Evolutionary conservation across 2,797 vertebrate species (phyloP).

Genomic region (Cheracebus regulus): DNA sequence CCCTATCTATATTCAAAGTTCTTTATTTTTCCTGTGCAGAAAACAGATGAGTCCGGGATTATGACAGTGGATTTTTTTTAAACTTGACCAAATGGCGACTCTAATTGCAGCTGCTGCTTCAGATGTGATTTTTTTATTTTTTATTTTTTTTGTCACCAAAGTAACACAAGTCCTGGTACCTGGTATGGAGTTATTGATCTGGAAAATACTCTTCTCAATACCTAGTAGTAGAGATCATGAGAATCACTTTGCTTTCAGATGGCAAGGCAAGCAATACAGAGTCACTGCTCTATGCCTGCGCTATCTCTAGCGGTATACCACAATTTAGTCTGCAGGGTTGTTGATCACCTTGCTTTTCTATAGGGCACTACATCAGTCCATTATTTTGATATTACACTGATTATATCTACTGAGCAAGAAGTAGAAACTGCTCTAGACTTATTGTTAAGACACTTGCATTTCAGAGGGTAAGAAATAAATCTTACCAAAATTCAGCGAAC

Average conservation of each 20-base stretch:
- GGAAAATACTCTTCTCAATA: background rate
- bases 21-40: background rate
- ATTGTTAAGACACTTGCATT: background rate
- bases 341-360: background rate
- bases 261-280: background rate
- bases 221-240: background rate
- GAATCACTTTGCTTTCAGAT: background rate
- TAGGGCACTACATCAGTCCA: background rate
- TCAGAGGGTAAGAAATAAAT: background rate
- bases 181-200: background rate
- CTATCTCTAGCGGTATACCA: background rate
- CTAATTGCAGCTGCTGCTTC: background rate
- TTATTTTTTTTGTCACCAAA: background rate
- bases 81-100: background rate
- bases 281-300: background rate
- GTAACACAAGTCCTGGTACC: background rate
- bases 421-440: background rate
- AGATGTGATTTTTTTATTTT: background rate
- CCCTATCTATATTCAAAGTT: background rate
- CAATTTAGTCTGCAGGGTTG: background rate
- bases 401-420: background rate
- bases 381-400: background rate
- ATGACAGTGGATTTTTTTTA: background rate
- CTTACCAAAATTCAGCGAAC: background rate
- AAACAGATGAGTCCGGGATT: background rate